Base-by-base conservation (phyloP, 2,888 invertebrate genomes). In the Epirrhoe alternata region DNA sequence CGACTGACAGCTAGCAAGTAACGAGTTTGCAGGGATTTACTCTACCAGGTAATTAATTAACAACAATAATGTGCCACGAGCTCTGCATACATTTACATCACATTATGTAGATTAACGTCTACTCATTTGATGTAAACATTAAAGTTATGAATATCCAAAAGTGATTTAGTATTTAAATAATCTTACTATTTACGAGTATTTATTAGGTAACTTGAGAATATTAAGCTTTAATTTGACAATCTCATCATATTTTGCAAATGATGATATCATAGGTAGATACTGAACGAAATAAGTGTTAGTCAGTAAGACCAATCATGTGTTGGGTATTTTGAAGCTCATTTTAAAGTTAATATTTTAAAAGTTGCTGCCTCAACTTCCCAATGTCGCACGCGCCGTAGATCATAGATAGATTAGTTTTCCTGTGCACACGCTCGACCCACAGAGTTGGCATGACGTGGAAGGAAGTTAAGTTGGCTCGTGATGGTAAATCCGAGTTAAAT, bases 401-500 rank as follows among this genome's bases (percentile, higher is more conserved):
- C 38, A 62, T n/a, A 31, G 35, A 1, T 42, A 56, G 30, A 50
- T 62, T 17, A 63, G 24, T 60, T 60, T 65, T 35, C 64, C 60
- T 56, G 59, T 49, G 61, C 24, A 24, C 24, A 24, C 24, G 24
- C 3, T 24, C 24, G 24, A 24, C 24, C 24, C 24, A 24, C 1
- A 24, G 24, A 24, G 24, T 24, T 24, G 10, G 5, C 30, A 42
- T 54, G 55, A 67, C 55, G 52, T 31, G 17, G 51, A 7, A 53
- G 51, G 63, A 67, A 63, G 45, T 58, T 42, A 67, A 60, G 45
- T 58, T 42, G 38, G 4, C 38, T 42, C 12, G 30, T 31, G 52
- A 30, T 47, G 67, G 67, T 62, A 67, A 67, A 63, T 45, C 63
- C 67, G 38, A 56, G 17, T 56, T 59, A 53, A 30, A 56, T 63